A percentile compares a stretch with the other conserved stretches of the same genome.
These are phyloP conservation scores for Trissoscelio sp. DNA, from an alignment of 2,888 invertebrate species.

Conservation along the genomic window DNA sequence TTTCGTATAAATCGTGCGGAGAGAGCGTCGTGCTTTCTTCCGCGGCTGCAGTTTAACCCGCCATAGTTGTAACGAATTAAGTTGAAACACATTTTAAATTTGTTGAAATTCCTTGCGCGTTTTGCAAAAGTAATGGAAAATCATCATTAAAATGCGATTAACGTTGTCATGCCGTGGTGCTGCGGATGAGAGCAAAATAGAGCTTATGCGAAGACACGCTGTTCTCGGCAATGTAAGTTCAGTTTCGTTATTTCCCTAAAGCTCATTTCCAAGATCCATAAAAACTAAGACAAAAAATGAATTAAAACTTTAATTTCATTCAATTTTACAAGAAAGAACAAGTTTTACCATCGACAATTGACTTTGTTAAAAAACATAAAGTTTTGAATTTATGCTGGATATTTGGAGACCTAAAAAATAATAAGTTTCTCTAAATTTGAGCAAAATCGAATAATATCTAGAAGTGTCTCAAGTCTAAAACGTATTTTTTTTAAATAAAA, in stretches of 20 bases:
- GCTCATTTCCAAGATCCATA: background rate
- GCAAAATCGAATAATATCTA: too few species aligned
- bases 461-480: too few species aligned
- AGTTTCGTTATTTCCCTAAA: slow-evolving; percentile 3
- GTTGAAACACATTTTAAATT: slow-evolving; percentile 58
- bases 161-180: slow-evolving; percentile 26
- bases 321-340: too few species aligned
- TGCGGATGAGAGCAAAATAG: slow-evolving; percentile 9
- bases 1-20: slow-evolving; percentile 65
- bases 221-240: background rate
- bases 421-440: too few species aligned
- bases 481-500: too few species aligned
- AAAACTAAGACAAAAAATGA: too few species aligned
- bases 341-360: too few species aligned
- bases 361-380: too few species aligned
- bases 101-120: slow-evolving; percentile 46
- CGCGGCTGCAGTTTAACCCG: slow-evolving; percentile 46
- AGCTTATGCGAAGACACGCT: background rate
- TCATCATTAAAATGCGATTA: slow-evolving; percentile 61
- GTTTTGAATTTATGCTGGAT: too few species aligned
- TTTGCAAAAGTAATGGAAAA: slow-evolving; percentile 50
- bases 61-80: slow-evolving; percentile 51
- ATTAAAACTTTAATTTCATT: too few species aligned
- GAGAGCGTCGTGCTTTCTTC: slow-evolving; percentile 65
- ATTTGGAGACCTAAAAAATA: too few species aligned